These are phyloP conservation scores for Smittia sp. DNA, from an alignment of 2,888 invertebrate genomes.

Conservation along the genomic window DNA sequence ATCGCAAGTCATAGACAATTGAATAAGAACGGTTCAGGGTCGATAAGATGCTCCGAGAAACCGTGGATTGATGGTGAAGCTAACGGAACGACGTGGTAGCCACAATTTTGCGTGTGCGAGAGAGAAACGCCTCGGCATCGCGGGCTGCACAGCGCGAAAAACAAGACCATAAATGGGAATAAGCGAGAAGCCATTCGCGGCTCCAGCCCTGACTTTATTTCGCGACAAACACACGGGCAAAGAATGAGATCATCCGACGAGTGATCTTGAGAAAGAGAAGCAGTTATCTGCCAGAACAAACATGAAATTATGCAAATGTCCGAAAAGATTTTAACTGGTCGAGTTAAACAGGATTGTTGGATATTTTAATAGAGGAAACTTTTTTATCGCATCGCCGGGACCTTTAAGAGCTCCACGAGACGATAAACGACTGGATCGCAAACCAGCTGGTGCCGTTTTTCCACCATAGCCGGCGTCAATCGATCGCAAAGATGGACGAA, in stretches of 20 bases:
- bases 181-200: background rate
- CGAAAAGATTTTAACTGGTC: background rate
- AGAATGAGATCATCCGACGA: slow-evolving; percentile 31
- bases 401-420: too few species aligned
- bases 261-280: slow-evolving; percentile 21
- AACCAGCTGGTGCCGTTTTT: too few species aligned
- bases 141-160: background rate
- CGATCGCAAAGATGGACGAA: background rate
- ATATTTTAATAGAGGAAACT: background rate
- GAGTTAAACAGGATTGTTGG: background rate
- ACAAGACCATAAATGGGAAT: slow-evolving; percentile 29
- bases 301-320: background rate
- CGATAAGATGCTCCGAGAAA: background rate
- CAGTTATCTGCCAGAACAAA: background rate
- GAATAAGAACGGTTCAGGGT: background rate
- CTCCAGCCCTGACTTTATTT: background rate
- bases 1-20: background rate
- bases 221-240: background rate
- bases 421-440: too few species aligned
- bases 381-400: background rate
- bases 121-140: background rate
- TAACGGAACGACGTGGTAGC: slow-evolving; percentile 26
- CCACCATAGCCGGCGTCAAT: background rate
- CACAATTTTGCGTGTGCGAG: background rate
- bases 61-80: background rate